Evolutionary conservation across 1,140 invertebrate species (phyloP).

Genomic region (Drosophila lacteicornis): DNA sequence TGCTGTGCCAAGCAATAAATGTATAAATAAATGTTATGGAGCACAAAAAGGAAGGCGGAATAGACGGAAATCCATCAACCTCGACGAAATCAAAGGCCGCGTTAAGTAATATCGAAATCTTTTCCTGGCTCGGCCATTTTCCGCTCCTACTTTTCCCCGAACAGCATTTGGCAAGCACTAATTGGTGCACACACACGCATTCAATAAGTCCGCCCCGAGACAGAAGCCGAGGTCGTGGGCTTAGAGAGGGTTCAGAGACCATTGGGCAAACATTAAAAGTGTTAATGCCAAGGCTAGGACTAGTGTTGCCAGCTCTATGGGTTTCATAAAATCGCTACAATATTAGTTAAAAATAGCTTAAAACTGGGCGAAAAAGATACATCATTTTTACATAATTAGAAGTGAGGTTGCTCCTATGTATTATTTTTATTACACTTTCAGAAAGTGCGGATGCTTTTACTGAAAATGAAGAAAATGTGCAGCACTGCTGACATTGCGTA

Average conservation of each 20-base stretch:
- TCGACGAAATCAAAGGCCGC: slow-evolving; percentile 64
- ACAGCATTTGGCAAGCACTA: slow-evolving; percentile 53
- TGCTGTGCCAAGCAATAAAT: slow-evolving; percentile 78
- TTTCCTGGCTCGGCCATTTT: slow-evolving; percentile 15
- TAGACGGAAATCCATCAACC: slow-evolving; percentile 58
- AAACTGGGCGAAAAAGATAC: background rate
- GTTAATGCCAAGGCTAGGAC: slow-evolving; percentile 72
- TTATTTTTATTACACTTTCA: too few species aligned
- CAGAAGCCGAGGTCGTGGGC: slow-evolving; percentile 10
- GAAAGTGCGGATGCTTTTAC: background rate
- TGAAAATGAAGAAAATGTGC: background rate
- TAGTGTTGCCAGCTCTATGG: slow-evolving; percentile 12
- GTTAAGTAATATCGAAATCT: slow-evolving; percentile 71
- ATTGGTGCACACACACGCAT: slow-evolving; percentile 66
- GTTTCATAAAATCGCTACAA: too few species aligned
- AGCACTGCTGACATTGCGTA: slow-evolving; percentile 22
- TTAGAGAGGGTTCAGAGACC: slow-evolving; percentile 50
- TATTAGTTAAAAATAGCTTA: background rate
- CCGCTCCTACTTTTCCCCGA: background rate
- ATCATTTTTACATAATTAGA: background rate
- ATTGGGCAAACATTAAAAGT: slow-evolving; percentile 75
- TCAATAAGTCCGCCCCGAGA: slow-evolving; percentile 1
- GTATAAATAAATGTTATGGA: slow-evolving; percentile 82
- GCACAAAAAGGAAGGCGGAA: slow-evolving; percentile 37
- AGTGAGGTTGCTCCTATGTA: too few species aligned